These are phyloP conservation scores for Cosmia trapezina DNA, from an alignment of 2,888 invertebrate genomes.

Conservation along the genomic window DNA sequence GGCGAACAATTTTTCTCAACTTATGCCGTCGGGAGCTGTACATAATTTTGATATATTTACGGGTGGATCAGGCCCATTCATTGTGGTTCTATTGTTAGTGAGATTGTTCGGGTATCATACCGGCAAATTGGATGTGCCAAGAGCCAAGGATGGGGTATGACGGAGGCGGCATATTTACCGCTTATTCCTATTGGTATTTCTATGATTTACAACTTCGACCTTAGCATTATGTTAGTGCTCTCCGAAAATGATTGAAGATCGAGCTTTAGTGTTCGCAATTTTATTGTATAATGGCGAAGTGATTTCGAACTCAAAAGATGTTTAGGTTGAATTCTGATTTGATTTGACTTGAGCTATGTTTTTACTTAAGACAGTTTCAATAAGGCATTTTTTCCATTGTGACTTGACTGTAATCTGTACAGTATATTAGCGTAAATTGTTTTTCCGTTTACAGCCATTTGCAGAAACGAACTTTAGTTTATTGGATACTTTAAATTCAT, in stretches of 20 bases:
- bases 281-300: not conserved
- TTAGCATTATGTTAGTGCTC: slow-evolving; percentile 5
- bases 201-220: slow-evolving; percentile 59
- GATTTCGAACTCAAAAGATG: not conserved
- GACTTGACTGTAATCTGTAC: no score
- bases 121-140: slow-evolving; percentile 79
- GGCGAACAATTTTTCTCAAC: slow-evolving; percentile 52
- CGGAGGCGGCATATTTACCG: slow-evolving; percentile 65
- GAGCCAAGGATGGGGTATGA: slow-evolving; percentile 58
- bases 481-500: no score
- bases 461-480: no score
- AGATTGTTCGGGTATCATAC: slow-evolving; percentile 74
- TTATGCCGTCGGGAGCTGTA: slow-evolving; percentile 39
- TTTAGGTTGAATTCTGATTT: slow-evolving; percentile 1
- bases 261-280: slow-evolving; percentile 1
- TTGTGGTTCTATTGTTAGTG: slow-evolving; percentile 69
- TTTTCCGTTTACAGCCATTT: not conserved
- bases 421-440: not conserved
- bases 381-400: no score
- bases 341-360: not conserved
- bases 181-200: slow-evolving; percentile 55
- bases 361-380: not conserved
- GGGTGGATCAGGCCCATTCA: slow-evolving; percentile 60
- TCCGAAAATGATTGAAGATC: slow-evolving; percentile 40
- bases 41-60: slow-evolving; percentile 67